Conservation (phyloP, 2,113 vertebrate species). For the Nothocercus julius region DNA sequence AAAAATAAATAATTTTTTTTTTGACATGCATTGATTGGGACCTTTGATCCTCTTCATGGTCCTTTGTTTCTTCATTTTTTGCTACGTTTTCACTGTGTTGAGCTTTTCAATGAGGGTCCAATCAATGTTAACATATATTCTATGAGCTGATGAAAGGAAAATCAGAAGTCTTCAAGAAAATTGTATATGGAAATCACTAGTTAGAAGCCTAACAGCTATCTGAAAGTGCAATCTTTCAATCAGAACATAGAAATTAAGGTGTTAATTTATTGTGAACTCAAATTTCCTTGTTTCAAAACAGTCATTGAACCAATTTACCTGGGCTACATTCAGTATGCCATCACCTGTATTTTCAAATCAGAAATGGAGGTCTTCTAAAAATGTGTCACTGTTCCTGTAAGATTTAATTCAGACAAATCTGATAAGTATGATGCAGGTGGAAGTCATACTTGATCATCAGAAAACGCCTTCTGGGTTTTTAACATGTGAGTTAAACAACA, state of each 20-base stretch:
- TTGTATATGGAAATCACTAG: conserved; percentile 6
- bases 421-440: not conserved
- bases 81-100: not conserved
- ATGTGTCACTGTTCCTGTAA: not conserved
- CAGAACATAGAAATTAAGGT: conserved; percentile 39
- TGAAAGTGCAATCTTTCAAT: conserved; percentile 50
- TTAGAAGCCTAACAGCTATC: conserved; percentile 22
- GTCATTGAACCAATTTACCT: not conserved
- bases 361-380: not conserved
- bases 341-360: not conserved
- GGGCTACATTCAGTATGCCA: not conserved
- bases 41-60: not conserved
- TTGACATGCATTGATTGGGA: not conserved
- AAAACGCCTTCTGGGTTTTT: not conserved
- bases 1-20: not conserved
- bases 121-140: conserved; percentile 33
- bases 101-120: conserved; percentile 11
- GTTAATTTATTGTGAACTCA: conserved; percentile 41
- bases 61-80: not conserved
- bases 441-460: not conserved
- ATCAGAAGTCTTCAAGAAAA: conserved; percentile 19
- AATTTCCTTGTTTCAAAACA: conserved; percentile 53
- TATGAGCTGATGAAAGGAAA: conserved; percentile 24
- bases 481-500: not conserved
- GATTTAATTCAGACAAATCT: not conserved